Evolutionary conservation across 1,140 invertebrate species (phyloP), one percentile per base, ranked within the genome.

Genomic region (Ectropis grisescens): DNA sequence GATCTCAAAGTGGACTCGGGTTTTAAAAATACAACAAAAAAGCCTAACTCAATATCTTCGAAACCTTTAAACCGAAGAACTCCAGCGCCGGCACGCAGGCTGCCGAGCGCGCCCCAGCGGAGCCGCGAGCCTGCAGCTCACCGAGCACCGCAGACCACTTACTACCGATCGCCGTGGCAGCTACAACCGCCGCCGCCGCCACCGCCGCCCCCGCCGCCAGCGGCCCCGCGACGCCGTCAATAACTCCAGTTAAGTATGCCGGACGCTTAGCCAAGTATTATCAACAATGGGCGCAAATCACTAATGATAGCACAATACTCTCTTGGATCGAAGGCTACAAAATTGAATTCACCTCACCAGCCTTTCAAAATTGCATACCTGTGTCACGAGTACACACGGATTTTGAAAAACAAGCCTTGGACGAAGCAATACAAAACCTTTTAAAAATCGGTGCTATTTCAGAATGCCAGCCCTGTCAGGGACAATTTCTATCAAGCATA

Each of bases 1-100:
- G 46, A 53, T 1, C 22, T 52, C 1, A 52, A 52, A 30, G 29
- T 11, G 16, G 8, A 7, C 8, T 1, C 42, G 24, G n/a, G 10
- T 8, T 19, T 19, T 8, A 19, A 19, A 19, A 19, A 19, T 3
- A 3, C 16, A 19, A 8, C 16, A 10, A 10, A 4, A 10, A 14
- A 11, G 1, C 3, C 13, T 8, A 26, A 34, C 13, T 10, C 25
- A 13, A 32, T 23, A 22, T 2, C 32, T 15, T 5, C 16, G 26
- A 49, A 38, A 7, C 16, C 33, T 44, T 49, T 45, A 49, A 57
- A 52, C 48, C 41, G 42, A 39, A 39, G 33, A 22, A 41, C 13
- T 37, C 40, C 43, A 31, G 27, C 25, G 19, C 38, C 10, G 19
- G 26, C 10, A 9, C 37, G 31, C 32, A 46, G 36, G 26, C 33